These are phyloP conservation scores for Agonopterix alstromeriana DNA, from an alignment of 2,888 invertebrate genomes.

Conservation along the genomic window DNA sequence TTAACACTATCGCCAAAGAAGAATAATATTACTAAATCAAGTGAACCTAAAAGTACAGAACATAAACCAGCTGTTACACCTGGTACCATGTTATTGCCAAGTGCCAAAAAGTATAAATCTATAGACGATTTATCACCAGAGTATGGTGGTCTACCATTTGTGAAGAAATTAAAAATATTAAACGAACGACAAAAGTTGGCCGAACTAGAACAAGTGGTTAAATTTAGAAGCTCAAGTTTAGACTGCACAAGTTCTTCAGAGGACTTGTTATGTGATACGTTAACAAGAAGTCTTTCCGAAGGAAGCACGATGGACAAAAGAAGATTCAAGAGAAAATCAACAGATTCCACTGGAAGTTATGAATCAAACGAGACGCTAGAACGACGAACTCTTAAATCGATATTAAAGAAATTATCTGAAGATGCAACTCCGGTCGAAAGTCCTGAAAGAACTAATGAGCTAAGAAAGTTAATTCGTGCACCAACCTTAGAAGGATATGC, in stretches of 20 bases:
- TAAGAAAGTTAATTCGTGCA: slow-evolving; percentile 84
- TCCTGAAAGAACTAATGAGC: slow-evolving; percentile 74
- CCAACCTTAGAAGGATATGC: slow-evolving; percentile 93
- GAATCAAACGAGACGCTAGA: slow-evolving; percentile 88
- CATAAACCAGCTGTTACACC: slow-evolving; percentile 26
- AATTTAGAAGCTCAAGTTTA: slow-evolving; percentile 87
- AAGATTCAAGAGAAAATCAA: slow-evolving; percentile 64
- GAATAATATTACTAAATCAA: slow-evolving; percentile 29
- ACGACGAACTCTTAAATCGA: slow-evolving; percentile 88
- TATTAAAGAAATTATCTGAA: slow-evolving; percentile 88
- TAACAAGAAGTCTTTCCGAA: slow-evolving; percentile 89
- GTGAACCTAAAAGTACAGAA: slow-evolving; percentile 19
- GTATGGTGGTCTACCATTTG: slow-evolving; percentile 90
- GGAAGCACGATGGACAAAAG: slow-evolving; percentile 84
- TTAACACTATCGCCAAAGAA: slow-evolving; percentile 59
- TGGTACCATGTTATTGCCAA: slow-evolving; percentile 46
- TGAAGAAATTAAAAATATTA: slow-evolving; percentile 91
- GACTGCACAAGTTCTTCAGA: slow-evolving; percentile 82
- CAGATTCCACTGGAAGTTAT: slow-evolving; percentile 50
- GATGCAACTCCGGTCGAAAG: slow-evolving; percentile 73
- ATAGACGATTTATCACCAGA: slow-evolving; percentile 92
- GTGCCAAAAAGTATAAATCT: slow-evolving; percentile 85
- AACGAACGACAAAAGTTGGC: slow-evolving; percentile 92
- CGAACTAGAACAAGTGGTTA: slow-evolving; percentile 86
- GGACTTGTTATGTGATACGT: slow-evolving; percentile 71